Evolutionary conservation across 1,140 invertebrate species (phyloP).

Genomic region (Helicoverpa armigera): DNA sequence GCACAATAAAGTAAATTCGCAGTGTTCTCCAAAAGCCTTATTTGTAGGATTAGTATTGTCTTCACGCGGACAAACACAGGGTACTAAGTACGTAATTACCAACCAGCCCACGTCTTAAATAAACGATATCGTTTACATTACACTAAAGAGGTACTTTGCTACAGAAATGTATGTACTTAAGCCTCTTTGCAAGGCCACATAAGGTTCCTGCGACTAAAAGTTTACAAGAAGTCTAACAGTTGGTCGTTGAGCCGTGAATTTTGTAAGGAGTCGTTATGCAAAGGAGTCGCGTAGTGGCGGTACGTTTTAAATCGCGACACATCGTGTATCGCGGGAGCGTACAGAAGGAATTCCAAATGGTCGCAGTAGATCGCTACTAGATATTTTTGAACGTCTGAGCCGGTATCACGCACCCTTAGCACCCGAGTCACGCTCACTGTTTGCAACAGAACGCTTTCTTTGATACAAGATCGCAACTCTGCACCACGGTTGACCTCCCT

Average conservation of each 20-base stretch:
- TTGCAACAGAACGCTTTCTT: constrained; percentile 28
- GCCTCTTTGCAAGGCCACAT: background rate
- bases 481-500: constrained; percentile 23
- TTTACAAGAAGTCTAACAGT: constrained; percentile 35
- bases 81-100: constrained; percentile 28
- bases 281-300: constrained; percentile 44
- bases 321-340: background rate
- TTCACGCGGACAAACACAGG: constrained; percentile 20
- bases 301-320: constrained; percentile 50
- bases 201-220: background rate
- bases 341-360: constrained; percentile 26
- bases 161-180: constrained; percentile 31
- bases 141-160: constrained; percentile 18
- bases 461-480: constrained; percentile 19
- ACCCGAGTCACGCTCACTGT: constrained; percentile 35
- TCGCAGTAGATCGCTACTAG: background rate
- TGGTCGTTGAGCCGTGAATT: background rate
- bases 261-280: constrained; percentile 52
- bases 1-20: background rate
- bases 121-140: constrained; percentile 38
- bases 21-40: constrained; percentile 13
- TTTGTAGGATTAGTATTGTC: background rate
- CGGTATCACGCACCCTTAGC: constrained; percentile 22
- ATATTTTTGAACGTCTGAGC: constrained; percentile 1
- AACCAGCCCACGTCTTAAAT: constrained; percentile 35